phyloP scores from a whole-genome alignment of 2,888 invertebrate species.

The Yponomeuta sedellus region DNA sequence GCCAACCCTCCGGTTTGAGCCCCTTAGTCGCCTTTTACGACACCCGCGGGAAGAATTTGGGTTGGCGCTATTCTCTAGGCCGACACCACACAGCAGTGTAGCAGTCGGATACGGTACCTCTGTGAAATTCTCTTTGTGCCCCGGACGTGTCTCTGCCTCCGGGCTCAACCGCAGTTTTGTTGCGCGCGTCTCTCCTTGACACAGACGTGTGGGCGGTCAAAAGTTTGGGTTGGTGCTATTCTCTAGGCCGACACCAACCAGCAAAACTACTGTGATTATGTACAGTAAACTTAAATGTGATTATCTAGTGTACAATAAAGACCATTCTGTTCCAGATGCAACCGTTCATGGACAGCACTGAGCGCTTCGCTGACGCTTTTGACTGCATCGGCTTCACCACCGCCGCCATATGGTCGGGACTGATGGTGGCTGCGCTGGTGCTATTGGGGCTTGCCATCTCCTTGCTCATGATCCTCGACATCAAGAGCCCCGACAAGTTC shows the following conservation, averaged over 20 bases:
- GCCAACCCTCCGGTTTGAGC: too few species aligned
- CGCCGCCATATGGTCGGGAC: slow-evolving; percentile 93
- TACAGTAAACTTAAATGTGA: too few species aligned
- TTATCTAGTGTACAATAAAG: too few species aligned
- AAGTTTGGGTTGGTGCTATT: too few species aligned
- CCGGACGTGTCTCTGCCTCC: not conserved
- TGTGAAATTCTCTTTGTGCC: not conserved
- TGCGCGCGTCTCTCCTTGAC: not conserved
- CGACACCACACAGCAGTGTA: too few species aligned
- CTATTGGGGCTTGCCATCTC: slow-evolving; percentile 87
- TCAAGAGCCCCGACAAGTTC: slow-evolving; percentile 97
- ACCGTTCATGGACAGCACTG: slow-evolving; percentile 66
- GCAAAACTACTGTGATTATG: too few species aligned
- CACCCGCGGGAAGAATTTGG: too few species aligned
- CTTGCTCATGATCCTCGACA: slow-evolving; percentile 91
- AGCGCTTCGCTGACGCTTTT: slow-evolving; percentile 84
- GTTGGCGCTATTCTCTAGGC: too few species aligned
- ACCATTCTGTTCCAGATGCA: slow-evolving; percentile 58
- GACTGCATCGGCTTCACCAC: slow-evolving; percentile 95
- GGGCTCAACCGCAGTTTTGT: slow-evolving; percentile 1
- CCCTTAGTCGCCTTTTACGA: too few species aligned
- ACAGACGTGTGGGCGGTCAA: not conserved
- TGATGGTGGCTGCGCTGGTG: slow-evolving; percentile 87
- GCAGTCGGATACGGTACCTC: not conserved
- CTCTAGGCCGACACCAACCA: too few species aligned